Percentiles rank a stretch among this genome's conserved stretches.
Evolutionary conservation across 2,888 invertebrate genomes (phyloP).

Genomic region (Adineta ricciae): DNA sequence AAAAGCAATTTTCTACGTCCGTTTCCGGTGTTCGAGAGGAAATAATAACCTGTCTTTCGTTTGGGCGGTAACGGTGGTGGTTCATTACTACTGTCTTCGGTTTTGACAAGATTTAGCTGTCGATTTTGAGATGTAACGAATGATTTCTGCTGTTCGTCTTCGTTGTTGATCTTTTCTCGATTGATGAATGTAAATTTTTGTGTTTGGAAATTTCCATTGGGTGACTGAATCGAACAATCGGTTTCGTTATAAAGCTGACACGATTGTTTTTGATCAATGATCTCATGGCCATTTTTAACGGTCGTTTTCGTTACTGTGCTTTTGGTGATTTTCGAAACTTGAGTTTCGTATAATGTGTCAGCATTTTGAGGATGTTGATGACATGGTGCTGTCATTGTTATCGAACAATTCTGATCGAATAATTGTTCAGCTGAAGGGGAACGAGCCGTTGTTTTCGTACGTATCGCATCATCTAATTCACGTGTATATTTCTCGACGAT

Average conservation of each 20-base stretch:
- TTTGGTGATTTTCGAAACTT: neutral
- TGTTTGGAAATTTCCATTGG: neutral
- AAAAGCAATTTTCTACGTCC: neutral
- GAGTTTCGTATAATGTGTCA: conserved; percentile 6
- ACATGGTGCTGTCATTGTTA: neutral
- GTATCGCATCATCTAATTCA: conserved; percentile 20
- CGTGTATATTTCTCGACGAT: conserved; percentile 17
- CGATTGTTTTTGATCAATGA: neutral
- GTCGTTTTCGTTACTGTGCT: neutral
- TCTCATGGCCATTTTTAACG: neutral
- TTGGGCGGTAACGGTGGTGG: conserved; percentile 16
- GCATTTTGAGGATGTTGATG: neutral
- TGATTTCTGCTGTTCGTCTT: neutral
- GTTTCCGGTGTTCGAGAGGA: neutral
- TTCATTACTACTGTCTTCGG: neutral
- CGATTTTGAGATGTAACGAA: neutral
- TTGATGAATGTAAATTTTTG: neutral
- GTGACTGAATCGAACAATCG: neutral
- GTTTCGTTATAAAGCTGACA: neutral
- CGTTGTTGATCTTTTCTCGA: neutral
- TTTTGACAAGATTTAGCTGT: neutral
- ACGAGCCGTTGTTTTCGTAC: neutral
- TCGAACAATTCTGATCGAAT: neutral
- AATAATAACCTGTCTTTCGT: conserved; percentile 7
- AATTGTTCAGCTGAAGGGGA: neutral